phyloP scores from a whole-genome alignment of 2,888 invertebrate species.

The Agrotis puta region DNA sequence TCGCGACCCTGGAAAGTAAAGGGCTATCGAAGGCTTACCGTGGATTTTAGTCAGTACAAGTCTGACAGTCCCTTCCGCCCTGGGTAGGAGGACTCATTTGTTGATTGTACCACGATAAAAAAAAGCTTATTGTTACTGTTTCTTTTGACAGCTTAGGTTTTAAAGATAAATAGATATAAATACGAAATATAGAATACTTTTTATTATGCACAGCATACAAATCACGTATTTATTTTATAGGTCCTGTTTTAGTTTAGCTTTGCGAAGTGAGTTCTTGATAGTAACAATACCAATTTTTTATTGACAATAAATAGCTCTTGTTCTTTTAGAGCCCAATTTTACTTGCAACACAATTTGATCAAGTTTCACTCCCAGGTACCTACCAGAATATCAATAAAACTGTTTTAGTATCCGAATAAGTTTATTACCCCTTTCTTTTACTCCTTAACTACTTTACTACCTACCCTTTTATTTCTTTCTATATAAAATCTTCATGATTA shows the following conservation, averaged over 20 bases:
- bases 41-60: too few relatives aligned
- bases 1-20: too few relatives aligned
- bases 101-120: too few relatives aligned
- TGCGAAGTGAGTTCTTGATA: background rate
- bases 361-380: slow-evolving; percentile 19
- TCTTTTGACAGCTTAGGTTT: too few relatives aligned
- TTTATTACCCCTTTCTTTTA: slow-evolving; percentile 30
- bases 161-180: too few relatives aligned
- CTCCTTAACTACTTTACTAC: slow-evolving; percentile 24
- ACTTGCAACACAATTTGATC: slow-evolving; percentile 22
- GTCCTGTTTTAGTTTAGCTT: background rate
- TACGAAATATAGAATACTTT: too few relatives aligned
- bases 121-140: too few relatives aligned
- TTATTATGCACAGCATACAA: too few relatives aligned
- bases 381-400: slow-evolving; percentile 35
- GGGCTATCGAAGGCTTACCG: too few relatives aligned
- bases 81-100: too few relatives aligned
- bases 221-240: background rate
- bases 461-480: slow-evolving; percentile 18
- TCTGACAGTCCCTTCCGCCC: too few relatives aligned
- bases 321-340: background rate
- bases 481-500: slow-evolving; percentile 13
- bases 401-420: slow-evolving; percentile 10
- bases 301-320: background rate
- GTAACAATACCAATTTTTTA: background rate